These are phyloP conservation scores for Zaprionus bogoriensis DNA, from an alignment of 2,888 invertebrate species.

Conservation along the genomic window DNA sequence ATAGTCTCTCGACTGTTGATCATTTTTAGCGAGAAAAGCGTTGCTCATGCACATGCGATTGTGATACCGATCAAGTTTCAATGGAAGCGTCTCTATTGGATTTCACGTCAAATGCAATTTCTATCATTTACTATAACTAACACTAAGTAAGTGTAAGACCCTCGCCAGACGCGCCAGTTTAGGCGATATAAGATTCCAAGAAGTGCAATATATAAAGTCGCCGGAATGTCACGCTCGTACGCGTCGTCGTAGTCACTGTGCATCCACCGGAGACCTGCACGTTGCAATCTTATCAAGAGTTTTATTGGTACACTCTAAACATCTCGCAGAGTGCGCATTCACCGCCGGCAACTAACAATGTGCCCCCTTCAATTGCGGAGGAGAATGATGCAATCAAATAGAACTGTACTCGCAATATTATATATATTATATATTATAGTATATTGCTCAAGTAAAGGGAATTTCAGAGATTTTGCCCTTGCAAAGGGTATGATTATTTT, in stretches of 20 bases:
- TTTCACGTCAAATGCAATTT: neutral
- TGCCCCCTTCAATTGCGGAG: neutral
- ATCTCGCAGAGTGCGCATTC: neutral
- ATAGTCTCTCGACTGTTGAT: neutral
- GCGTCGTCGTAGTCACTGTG: neutral
- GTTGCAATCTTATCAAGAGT: conserved; percentile 23
- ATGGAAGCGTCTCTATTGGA: neutral
- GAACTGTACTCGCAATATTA: neutral
- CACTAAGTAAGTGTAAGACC: too few relatives aligned
- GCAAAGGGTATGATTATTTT: too few relatives aligned
- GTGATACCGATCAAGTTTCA: neutral
- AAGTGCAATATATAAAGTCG: neutral
- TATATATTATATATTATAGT: too few relatives aligned
- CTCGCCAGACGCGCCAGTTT: too few relatives aligned
- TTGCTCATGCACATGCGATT: neutral
- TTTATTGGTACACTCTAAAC: conserved; percentile 5
- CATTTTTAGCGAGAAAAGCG: conserved; percentile 1
- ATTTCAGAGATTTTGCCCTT: too few relatives aligned
- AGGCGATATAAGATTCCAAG: too few relatives aligned
- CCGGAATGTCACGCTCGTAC: neutral
- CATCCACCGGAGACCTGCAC: neutral
- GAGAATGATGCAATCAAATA: conserved; percentile 3
- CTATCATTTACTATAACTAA: too few relatives aligned
- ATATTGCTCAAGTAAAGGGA: too few relatives aligned
- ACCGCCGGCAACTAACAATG: neutral